Conservation (phyloP, 2,888 invertebrate genomes). For the Tillus elongatus region DNA sequence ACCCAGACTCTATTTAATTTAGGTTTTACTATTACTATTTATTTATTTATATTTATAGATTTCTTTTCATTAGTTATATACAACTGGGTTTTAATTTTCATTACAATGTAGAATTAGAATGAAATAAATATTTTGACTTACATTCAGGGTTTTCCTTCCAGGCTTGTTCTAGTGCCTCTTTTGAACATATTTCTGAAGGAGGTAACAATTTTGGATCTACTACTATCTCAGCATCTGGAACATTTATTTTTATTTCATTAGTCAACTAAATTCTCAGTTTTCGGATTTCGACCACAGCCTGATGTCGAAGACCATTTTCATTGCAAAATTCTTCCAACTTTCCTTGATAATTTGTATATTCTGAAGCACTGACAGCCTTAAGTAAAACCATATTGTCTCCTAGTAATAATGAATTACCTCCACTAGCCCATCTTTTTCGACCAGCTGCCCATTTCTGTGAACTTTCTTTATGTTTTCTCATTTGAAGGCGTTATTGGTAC, state of each 20-base stretch:
- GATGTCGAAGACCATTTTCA: slow-evolving; percentile 72
- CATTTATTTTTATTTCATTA: slow-evolving; percentile 71
- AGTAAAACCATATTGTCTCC: slow-evolving; percentile 90
- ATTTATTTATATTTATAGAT: too few species aligned
- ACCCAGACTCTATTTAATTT: too few species aligned
- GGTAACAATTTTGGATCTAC: slow-evolving; percentile 69
- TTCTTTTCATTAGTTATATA: too few species aligned
- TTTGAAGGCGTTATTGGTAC: slow-evolving; percentile 34
- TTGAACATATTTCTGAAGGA: too few species aligned
- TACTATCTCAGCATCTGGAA: slow-evolving; percentile 55
- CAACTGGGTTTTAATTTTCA: too few species aligned
- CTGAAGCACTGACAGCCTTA: slow-evolving; percentile 81
- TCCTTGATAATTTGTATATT: slow-evolving; percentile 61
- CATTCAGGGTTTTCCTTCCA: too few species aligned
- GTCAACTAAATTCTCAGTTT: slow-evolving; percentile 86
- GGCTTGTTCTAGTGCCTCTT: too few species aligned
- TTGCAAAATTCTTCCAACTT: slow-evolving; percentile 62
- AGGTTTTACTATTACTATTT: too few species aligned
- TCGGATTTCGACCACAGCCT: slow-evolving; percentile 84
- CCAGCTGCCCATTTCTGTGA: slow-evolving; percentile 46
- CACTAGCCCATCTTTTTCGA: slow-evolving; percentile 62
- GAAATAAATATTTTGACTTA: too few species aligned
- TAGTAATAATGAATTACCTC: slow-evolving; percentile 61
- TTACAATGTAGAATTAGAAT: too few species aligned
- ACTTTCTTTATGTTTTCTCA: slow-evolving; percentile 31